These are phyloP conservation scores for Baryphthengus martii DNA, from an alignment of 2,113 vertebrate species.

Conservation along the genomic window DNA sequence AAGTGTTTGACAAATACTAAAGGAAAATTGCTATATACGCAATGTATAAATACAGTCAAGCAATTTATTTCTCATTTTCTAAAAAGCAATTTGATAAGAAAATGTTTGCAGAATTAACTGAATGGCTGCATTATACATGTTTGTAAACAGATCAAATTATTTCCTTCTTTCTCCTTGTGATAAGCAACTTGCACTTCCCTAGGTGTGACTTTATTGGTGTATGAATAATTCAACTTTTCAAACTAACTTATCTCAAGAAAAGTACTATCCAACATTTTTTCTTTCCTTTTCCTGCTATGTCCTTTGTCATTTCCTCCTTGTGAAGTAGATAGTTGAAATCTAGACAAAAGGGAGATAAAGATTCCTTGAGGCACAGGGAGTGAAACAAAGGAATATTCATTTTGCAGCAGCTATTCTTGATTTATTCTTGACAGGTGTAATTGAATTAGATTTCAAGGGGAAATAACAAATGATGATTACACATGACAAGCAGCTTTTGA, in stretches of 20 bases:
- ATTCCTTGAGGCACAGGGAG: not conserved
- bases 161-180: constrained; percentile 16
- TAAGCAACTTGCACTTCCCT: constrained; percentile 18
- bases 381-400: constrained; percentile 25
- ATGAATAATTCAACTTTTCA: constrained; percentile 58
- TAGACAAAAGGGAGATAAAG: constrained; percentile 19
- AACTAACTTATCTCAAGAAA: constrained; percentile 5
- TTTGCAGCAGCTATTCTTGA: constrained; percentile 14
- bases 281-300: not conserved
- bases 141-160: constrained; percentile 36
- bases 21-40: constrained; percentile 34
- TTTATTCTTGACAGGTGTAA: constrained; percentile 17
- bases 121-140: constrained; percentile 47
- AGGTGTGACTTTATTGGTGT: constrained; percentile 16
- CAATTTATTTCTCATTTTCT: constrained; percentile 53
- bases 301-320: not conserved
- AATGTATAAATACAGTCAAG: constrained; percentile 33
- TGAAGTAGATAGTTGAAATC: constrained; percentile 1
- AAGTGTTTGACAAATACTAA: constrained; percentile 10
- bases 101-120: constrained; percentile 49
- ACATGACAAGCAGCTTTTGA: not conserved
- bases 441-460: constrained; percentile 22
- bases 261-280: not conserved
- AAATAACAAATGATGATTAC: not conserved
- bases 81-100: constrained; percentile 37